Percentiles rank a stretch among this genome's conserved stretches.
Evolutionary conservation across 1,140 invertebrate genomes (phyloP).

Genomic region (Paracyclopina nana): DNA sequence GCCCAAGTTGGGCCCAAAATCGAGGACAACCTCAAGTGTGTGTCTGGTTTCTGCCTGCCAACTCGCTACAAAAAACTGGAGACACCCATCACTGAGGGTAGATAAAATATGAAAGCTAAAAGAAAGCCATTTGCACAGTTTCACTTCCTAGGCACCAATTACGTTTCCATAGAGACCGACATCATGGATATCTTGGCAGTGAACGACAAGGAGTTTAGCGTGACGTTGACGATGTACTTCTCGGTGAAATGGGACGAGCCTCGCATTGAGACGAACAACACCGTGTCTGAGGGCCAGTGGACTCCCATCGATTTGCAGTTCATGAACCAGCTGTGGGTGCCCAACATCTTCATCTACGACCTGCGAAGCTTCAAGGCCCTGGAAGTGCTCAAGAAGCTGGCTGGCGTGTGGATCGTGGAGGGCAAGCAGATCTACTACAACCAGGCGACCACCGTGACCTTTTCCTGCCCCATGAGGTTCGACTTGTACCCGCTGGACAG

Average conservation of each 20-base stretch:
- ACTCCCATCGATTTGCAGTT: constrained; percentile 13
- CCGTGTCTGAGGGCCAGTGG: background rate
- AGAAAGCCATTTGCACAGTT: no score
- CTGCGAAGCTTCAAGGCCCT: constrained; percentile 3
- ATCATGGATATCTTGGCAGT: constrained; percentile 9
- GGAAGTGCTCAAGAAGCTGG: constrained; percentile 9
- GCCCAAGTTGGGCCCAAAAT: no score
- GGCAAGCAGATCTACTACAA: constrained; percentile 13
- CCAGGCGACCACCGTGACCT: constrained; percentile 6
- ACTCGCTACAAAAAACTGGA: constrained; percentile 7
- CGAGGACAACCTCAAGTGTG: constrained; percentile 9
- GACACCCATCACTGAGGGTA: background rate
- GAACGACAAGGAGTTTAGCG: constrained; percentile 12
- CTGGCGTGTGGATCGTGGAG: constrained; percentile 10
- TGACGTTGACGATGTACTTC: constrained; percentile 13
- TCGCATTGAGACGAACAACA: background rate
- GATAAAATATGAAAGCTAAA: background rate
- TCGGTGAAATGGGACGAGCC: constrained; percentile 12
- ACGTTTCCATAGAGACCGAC: background rate
- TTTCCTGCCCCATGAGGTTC: constrained; percentile 12
- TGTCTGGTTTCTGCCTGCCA: constrained; percentile 12
- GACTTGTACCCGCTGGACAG: constrained; percentile 14
- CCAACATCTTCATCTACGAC: constrained; percentile 14
- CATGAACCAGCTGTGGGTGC: constrained; percentile 10
- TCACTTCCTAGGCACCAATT: background rate